Percentiles rank a stretch among this genome's conserved stretches.
phyloP scores from a whole-genome alignment of 2,113 vertebrate genomes.

The Anolis sagrei region DNA sequence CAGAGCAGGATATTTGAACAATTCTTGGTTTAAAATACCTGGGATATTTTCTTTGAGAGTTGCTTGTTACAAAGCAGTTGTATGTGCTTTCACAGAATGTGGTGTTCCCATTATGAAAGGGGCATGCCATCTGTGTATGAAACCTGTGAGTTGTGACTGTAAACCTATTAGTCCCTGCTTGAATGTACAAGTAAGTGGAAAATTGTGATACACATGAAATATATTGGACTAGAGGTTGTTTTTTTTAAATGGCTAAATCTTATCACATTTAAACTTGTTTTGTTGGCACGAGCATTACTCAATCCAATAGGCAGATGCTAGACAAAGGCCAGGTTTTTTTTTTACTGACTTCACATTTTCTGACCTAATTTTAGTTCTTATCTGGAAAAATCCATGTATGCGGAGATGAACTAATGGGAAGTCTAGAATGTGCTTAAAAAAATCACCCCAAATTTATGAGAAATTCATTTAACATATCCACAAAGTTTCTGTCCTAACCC shows the following conservation, averaged over 20 bases:
- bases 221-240: neutral
- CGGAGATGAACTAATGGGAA: neutral
- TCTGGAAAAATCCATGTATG: neutral
- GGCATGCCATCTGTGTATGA: neutral
- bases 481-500: too few species aligned
- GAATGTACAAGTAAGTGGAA: neutral
- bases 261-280: neutral
- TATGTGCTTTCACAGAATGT: neutral
- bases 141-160: neutral
- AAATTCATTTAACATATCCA: neutral
- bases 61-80: neutral
- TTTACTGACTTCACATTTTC: neutral
- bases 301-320: neutral
- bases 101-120: neutral
- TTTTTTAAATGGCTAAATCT: neutral
- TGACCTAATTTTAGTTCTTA: neutral
- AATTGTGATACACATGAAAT: neutral
- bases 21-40: neutral
- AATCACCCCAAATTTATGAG: too few species aligned
- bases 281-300: neutral
- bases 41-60: neutral
- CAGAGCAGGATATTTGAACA: constrained; percentile 5
- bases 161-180: neutral
- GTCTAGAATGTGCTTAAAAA: neutral
- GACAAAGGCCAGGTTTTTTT: neutral